A percentile compares a stretch with the other conserved stretches of the same genome.
Evolutionary conservation across 2,888 invertebrate genomes (phyloP).

Genomic region (Hyposoter didymator): DNA sequence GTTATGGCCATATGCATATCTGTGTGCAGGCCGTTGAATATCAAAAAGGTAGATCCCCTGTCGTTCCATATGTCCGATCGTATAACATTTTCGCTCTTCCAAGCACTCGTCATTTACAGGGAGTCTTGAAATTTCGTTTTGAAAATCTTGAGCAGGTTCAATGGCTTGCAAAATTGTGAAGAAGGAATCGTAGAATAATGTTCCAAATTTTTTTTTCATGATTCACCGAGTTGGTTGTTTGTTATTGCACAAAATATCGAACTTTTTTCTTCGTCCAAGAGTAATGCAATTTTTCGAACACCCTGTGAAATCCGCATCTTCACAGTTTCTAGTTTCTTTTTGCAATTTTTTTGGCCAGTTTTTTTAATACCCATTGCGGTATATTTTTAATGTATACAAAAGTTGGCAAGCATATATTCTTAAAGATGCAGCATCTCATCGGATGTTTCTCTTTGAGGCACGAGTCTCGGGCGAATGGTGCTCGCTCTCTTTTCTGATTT

Average conservation of each 20-base stretch:
- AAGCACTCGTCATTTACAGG: neutral
- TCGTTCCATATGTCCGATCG: neutral
- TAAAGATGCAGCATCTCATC: constrained; percentile 21
- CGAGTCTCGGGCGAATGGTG: constrained; percentile 45
- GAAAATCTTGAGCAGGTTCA: neutral
- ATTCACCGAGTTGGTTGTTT: neutral
- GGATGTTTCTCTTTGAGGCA: constrained; percentile 34
- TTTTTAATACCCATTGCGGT: neutral
- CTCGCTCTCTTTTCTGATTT: constrained; percentile 72
- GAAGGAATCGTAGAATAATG: neutral
- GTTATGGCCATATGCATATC: constrained; percentile 12
- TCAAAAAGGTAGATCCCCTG: constrained; percentile 13
- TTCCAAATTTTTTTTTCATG: neutral
- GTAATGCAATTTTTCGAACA: neutral
- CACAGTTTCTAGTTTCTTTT: neutral
- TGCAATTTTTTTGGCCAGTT: neutral
- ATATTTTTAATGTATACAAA: constrained; percentile 8
- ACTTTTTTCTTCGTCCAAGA: neutral
- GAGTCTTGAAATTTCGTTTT: neutral
- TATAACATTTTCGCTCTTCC: neutral
- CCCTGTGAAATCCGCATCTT: neutral
- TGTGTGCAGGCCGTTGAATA: neutral
- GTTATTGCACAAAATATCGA: neutral
- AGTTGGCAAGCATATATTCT: neutral
- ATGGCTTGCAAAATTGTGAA: neutral